These are phyloP conservation scores for Phlogophora meticulosa DNA, from an alignment of 2,888 invertebrate species.

Conservation along the genomic window DNA sequence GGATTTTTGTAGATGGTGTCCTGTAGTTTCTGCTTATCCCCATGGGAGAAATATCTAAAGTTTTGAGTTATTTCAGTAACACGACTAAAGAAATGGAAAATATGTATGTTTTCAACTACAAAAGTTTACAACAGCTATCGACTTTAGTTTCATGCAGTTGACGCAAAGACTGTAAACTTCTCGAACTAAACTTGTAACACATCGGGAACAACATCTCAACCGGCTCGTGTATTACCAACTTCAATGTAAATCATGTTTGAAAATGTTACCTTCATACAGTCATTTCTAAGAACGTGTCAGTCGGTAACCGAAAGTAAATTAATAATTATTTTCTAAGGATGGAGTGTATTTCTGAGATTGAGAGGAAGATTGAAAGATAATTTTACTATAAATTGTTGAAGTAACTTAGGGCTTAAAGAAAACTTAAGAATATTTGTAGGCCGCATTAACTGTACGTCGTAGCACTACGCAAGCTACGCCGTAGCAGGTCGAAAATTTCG, in stretches of 20 bases:
- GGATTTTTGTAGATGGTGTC: too few relatives aligned
- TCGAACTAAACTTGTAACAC: neutral
- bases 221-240: neutral
- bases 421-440: neutral
- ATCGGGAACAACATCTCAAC: slow-evolving; percentile 13
- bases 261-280: slow-evolving; percentile 21
- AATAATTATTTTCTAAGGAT: neutral
- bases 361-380: too few relatives aligned
- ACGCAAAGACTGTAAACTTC: neutral
- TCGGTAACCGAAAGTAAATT: neutral
- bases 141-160: slow-evolving; percentile 6
- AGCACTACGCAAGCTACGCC: slow-evolving; percentile 37
- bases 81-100: neutral
- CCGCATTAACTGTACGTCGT: slow-evolving; percentile 3
- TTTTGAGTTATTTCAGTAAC: neutral
- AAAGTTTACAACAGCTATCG: slow-evolving; percentile 6
- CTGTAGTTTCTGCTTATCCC: too few relatives aligned
- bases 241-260: slow-evolving; percentile 18
- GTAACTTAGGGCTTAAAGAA: too few relatives aligned
- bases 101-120: neutral
- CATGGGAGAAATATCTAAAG: too few relatives aligned
- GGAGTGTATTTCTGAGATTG: too few relatives aligned
- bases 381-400: too few relatives aligned
- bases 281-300: slow-evolving; percentile 1
- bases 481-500: slow-evolving; percentile 28